phyloP scores from a whole-genome alignment of 2,888 invertebrate species.

The Cryptus viduatorius region DNA sequence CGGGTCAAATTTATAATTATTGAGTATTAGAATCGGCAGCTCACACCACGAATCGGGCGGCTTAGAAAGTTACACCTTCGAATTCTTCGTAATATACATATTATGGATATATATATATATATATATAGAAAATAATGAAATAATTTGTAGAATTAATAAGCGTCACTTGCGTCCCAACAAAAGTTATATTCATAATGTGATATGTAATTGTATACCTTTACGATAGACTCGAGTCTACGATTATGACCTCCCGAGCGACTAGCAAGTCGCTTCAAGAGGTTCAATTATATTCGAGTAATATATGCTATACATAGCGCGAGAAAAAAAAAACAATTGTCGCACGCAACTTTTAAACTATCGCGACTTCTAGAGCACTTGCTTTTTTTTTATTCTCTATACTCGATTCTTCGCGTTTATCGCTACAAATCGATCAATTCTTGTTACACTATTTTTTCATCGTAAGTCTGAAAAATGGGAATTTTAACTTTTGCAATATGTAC shows the following conservation, averaged over 20 bases:
- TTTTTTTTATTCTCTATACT: conserved; percentile 11
- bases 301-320: conserved; percentile 10
- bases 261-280: background rate
- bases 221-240: conserved; percentile 34
- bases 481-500: conserved; percentile 26
- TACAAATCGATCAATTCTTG: conserved; percentile 11
- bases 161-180: conserved; percentile 71
- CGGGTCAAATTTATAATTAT: conserved; percentile 63
- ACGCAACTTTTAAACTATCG: conserved; percentile 15
- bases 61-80: conserved; percentile 39
- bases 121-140: conserved; percentile 15
- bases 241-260: conserved; percentile 5
- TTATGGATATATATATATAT: conserved; percentile 24
- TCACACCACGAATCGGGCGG: conserved; percentile 34
- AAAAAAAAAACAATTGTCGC: conserved; percentile 1
- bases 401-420: background rate
- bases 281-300: conserved; percentile 27
- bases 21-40: conserved; percentile 9
- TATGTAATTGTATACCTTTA: conserved; percentile 66
- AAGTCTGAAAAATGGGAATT: conserved; percentile 14
- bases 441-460: conserved; percentile 36
- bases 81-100: conserved; percentile 48
- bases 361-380: conserved; percentile 6
- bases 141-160: conserved; percentile 65
- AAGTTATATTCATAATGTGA: conserved; percentile 67